Base-by-base conservation (phyloP, 1,140 invertebrate species). In the Eumaeus atala region DNA sequence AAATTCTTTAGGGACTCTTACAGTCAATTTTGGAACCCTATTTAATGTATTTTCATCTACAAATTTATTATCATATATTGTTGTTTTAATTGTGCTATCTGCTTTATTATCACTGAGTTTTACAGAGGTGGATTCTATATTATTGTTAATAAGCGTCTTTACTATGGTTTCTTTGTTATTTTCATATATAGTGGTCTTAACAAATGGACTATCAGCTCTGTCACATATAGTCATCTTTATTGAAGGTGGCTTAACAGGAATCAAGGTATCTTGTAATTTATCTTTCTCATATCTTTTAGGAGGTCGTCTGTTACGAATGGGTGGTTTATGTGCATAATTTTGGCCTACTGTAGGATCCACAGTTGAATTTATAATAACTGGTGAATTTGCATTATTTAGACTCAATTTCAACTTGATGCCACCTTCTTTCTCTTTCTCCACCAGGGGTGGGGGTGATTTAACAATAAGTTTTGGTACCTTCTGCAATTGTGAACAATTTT, bases 151-250 rank as follows among this genome's bases (percentile, higher is more conserved):
- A 28, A 78, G 63, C 42, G 73, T 75, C 72, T 78, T 79, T 16
- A 74, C 51, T 56, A 72, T 76, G 17, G 66, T 77, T 54, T 86
- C 79, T 54, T 80, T 74, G 40, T 82, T 67, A 62, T 79, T 78
- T 66, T 84, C 84, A 69, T 72, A 74, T 58, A 84, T 78, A n/a
- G 81, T 87, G 17, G 78, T 76, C 61, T 87, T 87, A 2, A 87
- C 80, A 82, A 87, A 87, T 60, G 81, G 72, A 54, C 75, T 87
- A 40, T 87, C 81, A 52, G 84, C 79, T 73, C 79, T 80, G 58
- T 87, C 84, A 77, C 84, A 87, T 51, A 87, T 87, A 35, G 84
- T 87, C 74, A 87, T 84, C 69, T 84, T 84, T 52, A 87, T 87
- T 48, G 75, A 75, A 28, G 80, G 80, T 33, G 67, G 61, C 61